phyloP scores from a whole-genome alignment of 1,140 invertebrate genomes.

The Manduca sexta region DNA sequence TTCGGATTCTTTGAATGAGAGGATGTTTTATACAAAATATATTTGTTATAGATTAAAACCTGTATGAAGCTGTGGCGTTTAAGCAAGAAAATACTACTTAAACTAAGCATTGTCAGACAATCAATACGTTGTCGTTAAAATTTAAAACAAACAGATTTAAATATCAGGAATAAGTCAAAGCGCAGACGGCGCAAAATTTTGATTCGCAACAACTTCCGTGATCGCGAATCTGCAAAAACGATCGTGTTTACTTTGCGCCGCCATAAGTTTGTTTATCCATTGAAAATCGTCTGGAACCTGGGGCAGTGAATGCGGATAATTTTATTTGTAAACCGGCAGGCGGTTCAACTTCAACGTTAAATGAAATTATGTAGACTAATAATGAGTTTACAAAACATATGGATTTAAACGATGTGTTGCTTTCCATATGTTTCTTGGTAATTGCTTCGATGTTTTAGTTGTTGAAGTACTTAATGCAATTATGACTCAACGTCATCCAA shows the following conservation, averaged over 20 bases:
- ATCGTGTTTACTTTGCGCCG: constrained; percentile 49
- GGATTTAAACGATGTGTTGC: constrained; percentile 9
- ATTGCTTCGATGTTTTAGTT: no score
- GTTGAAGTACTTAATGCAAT: no score
- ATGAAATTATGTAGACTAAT: constrained; percentile 33
- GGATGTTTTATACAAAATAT: no score
- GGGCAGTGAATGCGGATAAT: constrained; percentile 45
- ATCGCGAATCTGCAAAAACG: constrained; percentile 42
- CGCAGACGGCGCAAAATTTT: constrained; percentile 29
- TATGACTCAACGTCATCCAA: no score
- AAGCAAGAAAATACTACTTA: no score
- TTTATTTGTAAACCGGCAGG: constrained; percentile 40
- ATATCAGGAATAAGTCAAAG: not conserved
- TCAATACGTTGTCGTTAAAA: no score
- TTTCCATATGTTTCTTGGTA: not conserved
- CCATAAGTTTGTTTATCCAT: constrained; percentile 58
- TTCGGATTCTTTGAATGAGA: no score
- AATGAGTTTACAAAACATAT: constrained; percentile 31
- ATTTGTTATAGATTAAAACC: no score
- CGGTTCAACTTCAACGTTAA: constrained; percentile 38
- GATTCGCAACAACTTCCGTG: constrained; percentile 42
- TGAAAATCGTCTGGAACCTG: constrained; percentile 41
- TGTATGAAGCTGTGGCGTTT: no score
- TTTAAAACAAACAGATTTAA: no score
- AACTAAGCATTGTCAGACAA: no score